Conservation (phyloP, 2,113 vertebrate genomes). For the Zosterops japonicus region DNA sequence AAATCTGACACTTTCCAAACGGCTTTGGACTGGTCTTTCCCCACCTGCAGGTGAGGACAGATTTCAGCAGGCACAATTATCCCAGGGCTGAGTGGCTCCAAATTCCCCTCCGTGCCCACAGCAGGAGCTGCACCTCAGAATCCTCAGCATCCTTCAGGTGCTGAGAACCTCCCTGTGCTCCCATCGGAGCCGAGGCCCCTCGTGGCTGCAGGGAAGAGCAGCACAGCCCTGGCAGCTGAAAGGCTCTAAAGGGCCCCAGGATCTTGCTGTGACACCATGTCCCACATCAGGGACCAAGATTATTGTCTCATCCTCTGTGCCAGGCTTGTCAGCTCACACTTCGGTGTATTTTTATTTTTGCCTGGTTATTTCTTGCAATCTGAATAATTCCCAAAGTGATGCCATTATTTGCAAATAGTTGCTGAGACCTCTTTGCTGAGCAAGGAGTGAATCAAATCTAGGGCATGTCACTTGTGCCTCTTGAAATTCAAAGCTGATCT, state of each 20-base stretch:
- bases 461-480: background rate
- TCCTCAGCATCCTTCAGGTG: background rate
- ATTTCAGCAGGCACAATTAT: background rate
- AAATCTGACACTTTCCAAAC: background rate
- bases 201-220: background rate
- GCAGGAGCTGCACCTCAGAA: background rate
- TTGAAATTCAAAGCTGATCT: background rate
- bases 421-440: background rate
- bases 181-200: rapidly evolving
- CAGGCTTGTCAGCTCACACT: background rate
- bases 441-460: background rate
- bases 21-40: background rate
- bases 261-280: background rate
- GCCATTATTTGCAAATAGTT: background rate
- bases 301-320: background rate
- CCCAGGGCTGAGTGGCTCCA: background rate
- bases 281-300: background rate
- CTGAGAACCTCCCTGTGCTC: background rate
- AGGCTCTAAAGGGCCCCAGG: background rate
- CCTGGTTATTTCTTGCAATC: background rate
- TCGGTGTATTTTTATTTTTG: background rate
- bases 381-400: background rate
- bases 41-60: rapidly evolving
- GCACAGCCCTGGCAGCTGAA: background rate
- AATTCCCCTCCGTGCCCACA: rapidly evolving